Evolutionary conservation across 2,888 invertebrate genomes (phyloP), one percentile per base, ranked within the genome.

Genomic region (Beris chalybata): DNA sequence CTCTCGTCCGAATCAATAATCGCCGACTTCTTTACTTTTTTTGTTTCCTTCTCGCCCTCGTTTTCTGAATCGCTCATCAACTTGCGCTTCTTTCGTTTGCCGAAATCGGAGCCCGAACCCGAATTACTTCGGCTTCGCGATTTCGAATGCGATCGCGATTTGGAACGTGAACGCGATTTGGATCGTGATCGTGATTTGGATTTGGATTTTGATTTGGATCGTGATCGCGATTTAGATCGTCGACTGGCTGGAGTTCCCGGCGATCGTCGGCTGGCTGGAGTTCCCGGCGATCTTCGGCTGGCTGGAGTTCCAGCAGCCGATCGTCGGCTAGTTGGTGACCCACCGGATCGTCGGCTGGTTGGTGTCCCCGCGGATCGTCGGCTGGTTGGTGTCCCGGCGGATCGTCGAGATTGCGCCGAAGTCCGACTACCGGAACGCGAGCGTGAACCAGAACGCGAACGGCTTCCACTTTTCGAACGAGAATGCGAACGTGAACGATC

Each of bases 1-100:
- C 86, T 86, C 70, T 91, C 61, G 38, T 61, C 92, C 0, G 90
- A 85, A 73, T 88, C 89, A 5, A 89, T 83, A 2, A 88, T 73
- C 0, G 80, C 79, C 9, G 80, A 78, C 69, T 83, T 83, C 75
- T 85, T 86, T 7, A 84, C 79, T 71, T 86, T 86, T 69, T 81
- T 64, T 64, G 72, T 58, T 71, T 72, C 70, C 71, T 72, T 9
- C 9, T 76, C 76, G 32, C 22, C 74, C 1, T 78, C 84, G 12
- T 72, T 75, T 4, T 85, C 86, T 0, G 86, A 85, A 11, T 83
- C 85, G 67, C 78, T 79, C 0, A 83, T 82, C 3, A 83, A 82
- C 3, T 82, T 82, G 0, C 82, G 73, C 68, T 77, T 78, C 30
- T 74, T 76, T 11, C 73, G 74, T 70, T 74, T 81, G 75, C 74